Conservation (phyloP, 2,888 invertebrate genomes). For the Tanypteryx hageni region DNA sequence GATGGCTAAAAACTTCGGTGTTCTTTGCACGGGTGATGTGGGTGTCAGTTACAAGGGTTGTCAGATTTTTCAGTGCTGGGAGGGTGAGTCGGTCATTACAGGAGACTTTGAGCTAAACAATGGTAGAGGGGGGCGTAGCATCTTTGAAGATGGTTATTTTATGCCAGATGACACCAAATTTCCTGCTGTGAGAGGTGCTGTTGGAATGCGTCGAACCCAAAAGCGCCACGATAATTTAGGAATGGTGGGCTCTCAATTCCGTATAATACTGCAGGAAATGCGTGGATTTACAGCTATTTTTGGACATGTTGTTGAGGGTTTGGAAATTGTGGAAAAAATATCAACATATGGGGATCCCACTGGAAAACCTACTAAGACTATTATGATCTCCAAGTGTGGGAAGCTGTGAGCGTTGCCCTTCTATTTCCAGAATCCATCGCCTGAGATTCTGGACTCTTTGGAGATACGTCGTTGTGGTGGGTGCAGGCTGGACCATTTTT, state of each 20-base stretch:
- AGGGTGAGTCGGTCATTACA: conserved; percentile 85
- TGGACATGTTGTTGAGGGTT: conserved; percentile 87
- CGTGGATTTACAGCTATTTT: conserved; percentile 90
- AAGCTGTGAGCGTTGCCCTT: conserved; percentile 77
- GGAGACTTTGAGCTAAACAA: conserved; percentile 90
- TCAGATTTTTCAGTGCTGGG: conserved; percentile 89
- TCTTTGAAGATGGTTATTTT: conserved; percentile 86
- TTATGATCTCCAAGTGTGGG: conserved; percentile 86
- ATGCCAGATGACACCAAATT: conserved; percentile 89
- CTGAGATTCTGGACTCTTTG: conserved; percentile 16
- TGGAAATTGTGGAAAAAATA: conserved; percentile 87
- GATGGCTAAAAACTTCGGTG: conserved; percentile 88
- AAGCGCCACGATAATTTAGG: conserved; percentile 88
- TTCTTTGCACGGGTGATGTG: conserved; percentile 83
- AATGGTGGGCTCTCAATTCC: conserved; percentile 90
- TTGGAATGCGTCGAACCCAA: conserved; percentile 89
- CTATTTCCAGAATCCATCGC: conserved; percentile 15
- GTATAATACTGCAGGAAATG: conserved; percentile 89
- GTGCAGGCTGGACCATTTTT: conserved; percentile 63
- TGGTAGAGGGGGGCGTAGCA: conserved; percentile 87
- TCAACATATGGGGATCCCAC: conserved; percentile 86
- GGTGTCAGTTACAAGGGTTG: conserved; percentile 89
- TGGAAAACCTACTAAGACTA: conserved; percentile 86
- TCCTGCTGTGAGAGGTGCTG: conserved; percentile 85
- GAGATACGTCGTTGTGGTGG: conserved; percentile 31